Conservation (phyloP, 2,888 invertebrate species). For the Itoplectis maculator region DNA sequence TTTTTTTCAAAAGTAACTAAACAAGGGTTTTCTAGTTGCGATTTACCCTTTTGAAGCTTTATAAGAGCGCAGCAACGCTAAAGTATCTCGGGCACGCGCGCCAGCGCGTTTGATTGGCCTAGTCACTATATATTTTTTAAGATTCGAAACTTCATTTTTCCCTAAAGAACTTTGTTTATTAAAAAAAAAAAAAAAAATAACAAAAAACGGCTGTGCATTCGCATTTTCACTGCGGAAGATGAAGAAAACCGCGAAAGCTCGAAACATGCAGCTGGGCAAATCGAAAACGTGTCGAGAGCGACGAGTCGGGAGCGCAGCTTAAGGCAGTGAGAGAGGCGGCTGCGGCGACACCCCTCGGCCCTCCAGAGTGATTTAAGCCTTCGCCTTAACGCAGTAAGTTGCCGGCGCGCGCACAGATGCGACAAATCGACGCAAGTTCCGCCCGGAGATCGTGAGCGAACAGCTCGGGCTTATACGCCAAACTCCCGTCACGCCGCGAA, state of each 20-base stretch:
- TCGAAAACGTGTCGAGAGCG: background rate
- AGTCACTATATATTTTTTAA: no score
- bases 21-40: no score
- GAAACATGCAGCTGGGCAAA: background rate
- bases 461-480: constrained; percentile 46
- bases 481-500: constrained; percentile 57
- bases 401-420: constrained; percentile 82
- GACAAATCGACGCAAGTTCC: constrained; percentile 84
- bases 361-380: constrained; percentile 81
- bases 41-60: no score
- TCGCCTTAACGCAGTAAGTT: constrained; percentile 81
- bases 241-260: constrained; percentile 2
- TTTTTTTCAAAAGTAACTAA: no score
- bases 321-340: constrained; percentile 12
- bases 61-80: no score
- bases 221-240: no score
- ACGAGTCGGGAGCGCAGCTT: constrained; percentile 21
- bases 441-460: constrained; percentile 74
- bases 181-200: no score
- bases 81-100: no score
- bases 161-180: no score
- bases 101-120: no score
- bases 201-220: no score
- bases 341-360: constrained; percentile 64
- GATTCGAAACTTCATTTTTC: no score